Percentiles rank a stretch among this genome's conserved stretches.
Conservation (phyloP, 2,888 invertebrate species). For the Stenichneumon culpator region DNA sequence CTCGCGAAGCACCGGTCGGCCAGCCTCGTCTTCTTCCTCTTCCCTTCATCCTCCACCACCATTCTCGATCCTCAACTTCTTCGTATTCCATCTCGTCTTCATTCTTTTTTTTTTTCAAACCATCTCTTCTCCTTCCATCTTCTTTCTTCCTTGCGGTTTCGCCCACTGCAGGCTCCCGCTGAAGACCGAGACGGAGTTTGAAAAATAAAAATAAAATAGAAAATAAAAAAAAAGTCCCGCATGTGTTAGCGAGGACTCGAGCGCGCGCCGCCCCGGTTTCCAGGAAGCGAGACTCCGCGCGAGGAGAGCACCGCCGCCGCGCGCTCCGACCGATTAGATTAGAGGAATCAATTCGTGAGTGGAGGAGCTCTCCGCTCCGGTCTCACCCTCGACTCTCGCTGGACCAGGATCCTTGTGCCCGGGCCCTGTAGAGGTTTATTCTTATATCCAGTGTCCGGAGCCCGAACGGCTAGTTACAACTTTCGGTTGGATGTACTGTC, state of each 20-base stretch:
- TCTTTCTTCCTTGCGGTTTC: slow-evolving; percentile 71
- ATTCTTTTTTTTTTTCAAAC: slow-evolving; percentile 53
- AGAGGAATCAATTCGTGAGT: slow-evolving; percentile 74
- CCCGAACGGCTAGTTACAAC: slow-evolving; percentile 1
- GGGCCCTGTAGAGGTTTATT: slow-evolving; percentile 21
- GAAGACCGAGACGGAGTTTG: slow-evolving; percentile 33
- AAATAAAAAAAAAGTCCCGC: slow-evolving; percentile 39
- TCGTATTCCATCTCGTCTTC: slow-evolving; percentile 61
- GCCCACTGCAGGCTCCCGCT: slow-evolving; percentile 69
- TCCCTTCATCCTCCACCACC: slow-evolving; percentile 39
- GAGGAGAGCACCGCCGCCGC: slow-evolving; percentile 69
- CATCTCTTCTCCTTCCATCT: slow-evolving; percentile 29
- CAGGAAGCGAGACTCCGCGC: slow-evolving; percentile 77
- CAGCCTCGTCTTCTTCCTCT: slow-evolving; percentile 64
- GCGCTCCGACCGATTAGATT: slow-evolving; percentile 78
- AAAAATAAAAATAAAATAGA: slow-evolving; percentile 39
- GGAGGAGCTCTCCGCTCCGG: slow-evolving; percentile 61
- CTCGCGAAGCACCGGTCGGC: slow-evolving; percentile 49
- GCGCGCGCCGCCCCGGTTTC: slow-evolving; percentile 79
- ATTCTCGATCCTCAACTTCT: slow-evolving; percentile 63
- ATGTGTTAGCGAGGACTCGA: slow-evolving; percentile 64
- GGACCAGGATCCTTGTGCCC: slow-evolving; percentile 46
- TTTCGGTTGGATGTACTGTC: slow-evolving; percentile 20
- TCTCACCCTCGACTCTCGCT: slow-evolving; percentile 48
- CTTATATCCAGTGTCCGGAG: slow-evolving; percentile 14